Evolutionary conservation across 2,888 invertebrate species (phyloP).

Genomic region (Sussaba pulchella): DNA sequence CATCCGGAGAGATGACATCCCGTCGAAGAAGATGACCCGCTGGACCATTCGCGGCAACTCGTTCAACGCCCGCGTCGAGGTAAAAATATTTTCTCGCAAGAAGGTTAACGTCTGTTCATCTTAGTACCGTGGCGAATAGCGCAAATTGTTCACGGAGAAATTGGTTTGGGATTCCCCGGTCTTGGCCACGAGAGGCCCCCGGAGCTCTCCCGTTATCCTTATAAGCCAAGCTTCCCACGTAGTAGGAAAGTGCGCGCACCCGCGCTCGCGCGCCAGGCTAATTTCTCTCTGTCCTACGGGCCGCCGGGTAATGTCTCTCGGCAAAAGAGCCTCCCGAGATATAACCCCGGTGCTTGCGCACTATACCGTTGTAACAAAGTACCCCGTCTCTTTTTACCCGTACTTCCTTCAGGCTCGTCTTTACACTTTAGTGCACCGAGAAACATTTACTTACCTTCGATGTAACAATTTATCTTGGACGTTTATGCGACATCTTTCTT

Average conservation of each 20-base stretch:
- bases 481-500: conserved; percentile 23
- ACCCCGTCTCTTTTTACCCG: conserved; percentile 49
- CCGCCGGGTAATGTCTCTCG: conserved; percentile 59
- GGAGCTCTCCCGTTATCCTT: conserved; percentile 64
- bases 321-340: conserved; percentile 47
- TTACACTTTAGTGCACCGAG: conserved; percentile 38
- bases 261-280: conserved; percentile 62
- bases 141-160: conserved; percentile 76
- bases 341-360: conserved; percentile 36
- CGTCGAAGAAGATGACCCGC: conserved; percentile 46
- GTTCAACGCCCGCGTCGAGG: conserved; percentile 13
- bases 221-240: conserved; percentile 66
- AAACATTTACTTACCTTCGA: conserved; percentile 42
- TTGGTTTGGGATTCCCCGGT: conserved; percentile 72
- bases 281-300: conserved; percentile 68
- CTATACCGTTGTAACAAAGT: conserved; percentile 60
- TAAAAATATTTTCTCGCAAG: conserved; percentile 54
- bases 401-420: conserved; percentile 48
- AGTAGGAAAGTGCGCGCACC: conserved; percentile 65
- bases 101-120: conserved; percentile 62
- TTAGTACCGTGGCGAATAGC: conserved; percentile 74
- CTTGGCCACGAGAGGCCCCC: conserved; percentile 26
- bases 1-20: conserved; percentile 14
- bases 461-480: conserved; percentile 10
- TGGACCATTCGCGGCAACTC: conserved; percentile 14